Evolutionary conservation across 2,797 vertebrate genomes (phyloP).

Genomic region (Lacerta agilis): DNA sequence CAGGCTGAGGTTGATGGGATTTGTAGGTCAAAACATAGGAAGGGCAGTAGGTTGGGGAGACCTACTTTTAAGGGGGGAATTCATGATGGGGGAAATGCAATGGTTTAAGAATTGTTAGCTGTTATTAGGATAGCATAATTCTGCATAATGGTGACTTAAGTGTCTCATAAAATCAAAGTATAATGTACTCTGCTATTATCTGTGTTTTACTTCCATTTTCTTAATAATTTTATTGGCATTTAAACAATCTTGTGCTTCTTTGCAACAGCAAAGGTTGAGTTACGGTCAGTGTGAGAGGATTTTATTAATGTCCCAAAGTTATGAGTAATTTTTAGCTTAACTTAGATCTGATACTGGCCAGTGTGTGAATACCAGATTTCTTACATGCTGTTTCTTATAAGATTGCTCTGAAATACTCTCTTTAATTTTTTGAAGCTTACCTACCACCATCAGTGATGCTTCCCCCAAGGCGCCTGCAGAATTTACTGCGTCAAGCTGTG

Average conservation of each 20-base stretch:
- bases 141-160: not conserved
- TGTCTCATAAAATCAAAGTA: not conserved
- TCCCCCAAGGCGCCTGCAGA: constrained; percentile 96
- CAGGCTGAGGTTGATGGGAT: too few species aligned
- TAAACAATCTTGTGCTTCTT: not conserved
- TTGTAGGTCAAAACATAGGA: too few species aligned
- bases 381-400: not conserved
- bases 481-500: constrained; percentile 93
- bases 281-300: not conserved
- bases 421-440: constrained; percentile 83
- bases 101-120: not conserved
- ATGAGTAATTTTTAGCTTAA: not conserved
- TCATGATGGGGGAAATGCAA: not conserved
- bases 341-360: not conserved
- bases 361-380: not conserved
- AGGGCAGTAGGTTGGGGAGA: too few species aligned
- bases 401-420: not conserved
- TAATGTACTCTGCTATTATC: not conserved
- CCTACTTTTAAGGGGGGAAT: not conserved
- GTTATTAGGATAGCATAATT: not conserved
- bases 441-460: constrained; percentile 98
- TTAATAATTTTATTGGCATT: not conserved
- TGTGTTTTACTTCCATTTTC: not conserved
- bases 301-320: not conserved
- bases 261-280: not conserved